phyloP scores from a whole-genome alignment of 2,888 invertebrate genomes.

The Euphydryas editha region DNA sequence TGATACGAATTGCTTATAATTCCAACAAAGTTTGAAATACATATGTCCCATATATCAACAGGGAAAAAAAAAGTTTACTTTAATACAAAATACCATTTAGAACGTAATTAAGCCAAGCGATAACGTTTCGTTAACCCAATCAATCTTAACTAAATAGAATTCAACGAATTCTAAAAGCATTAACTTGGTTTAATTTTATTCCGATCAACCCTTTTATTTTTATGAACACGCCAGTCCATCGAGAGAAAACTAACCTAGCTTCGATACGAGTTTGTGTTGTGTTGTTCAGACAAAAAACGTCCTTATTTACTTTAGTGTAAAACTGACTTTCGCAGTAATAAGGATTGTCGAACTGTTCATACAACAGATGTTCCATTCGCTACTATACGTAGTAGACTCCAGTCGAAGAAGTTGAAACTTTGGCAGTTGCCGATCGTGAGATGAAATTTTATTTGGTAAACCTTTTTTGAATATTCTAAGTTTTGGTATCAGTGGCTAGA shows the following conservation, averaged over 20 bases:
- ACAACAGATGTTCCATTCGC: constrained; percentile 77
- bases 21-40: neutral
- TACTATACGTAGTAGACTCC: constrained; percentile 53
- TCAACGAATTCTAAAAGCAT: constrained; percentile 10
- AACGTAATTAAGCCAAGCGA: neutral
- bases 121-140: constrained; percentile 8
- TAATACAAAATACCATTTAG: neutral
- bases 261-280: constrained; percentile 53
- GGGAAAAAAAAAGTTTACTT: neutral
- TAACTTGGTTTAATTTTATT: constrained; percentile 46
- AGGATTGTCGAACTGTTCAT: constrained; percentile 62
- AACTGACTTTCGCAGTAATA: constrained; percentile 48
- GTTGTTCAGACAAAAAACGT: constrained; percentile 17
- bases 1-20: neutral
- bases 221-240: constrained; percentile 65
- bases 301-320: constrained; percentile 40
- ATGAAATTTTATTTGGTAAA: constrained; percentile 75
- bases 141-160: constrained; percentile 17
- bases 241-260: constrained; percentile 66
- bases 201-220: constrained; percentile 62
- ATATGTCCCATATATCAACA: neutral
- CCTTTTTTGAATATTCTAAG: constrained; percentile 70
- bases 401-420: constrained; percentile 35
- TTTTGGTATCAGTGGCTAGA: constrained; percentile 51
- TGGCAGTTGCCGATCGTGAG: constrained; percentile 56